Conservation (phyloP, 2,113 vertebrate species). For the Silurus glanis region DNA sequence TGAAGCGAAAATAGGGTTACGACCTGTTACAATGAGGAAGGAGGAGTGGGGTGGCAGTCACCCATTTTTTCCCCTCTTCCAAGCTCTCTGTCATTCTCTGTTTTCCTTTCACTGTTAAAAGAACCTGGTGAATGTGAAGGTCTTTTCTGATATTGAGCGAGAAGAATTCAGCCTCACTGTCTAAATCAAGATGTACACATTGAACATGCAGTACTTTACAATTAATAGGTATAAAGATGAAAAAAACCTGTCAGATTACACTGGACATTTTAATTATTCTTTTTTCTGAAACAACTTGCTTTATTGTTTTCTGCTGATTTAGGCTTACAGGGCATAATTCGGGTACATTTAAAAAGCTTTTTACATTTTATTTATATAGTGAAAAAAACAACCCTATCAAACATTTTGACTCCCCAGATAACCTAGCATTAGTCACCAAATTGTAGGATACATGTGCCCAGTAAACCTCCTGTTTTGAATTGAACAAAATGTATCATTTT, state of each 20-base stretch:
- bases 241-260: neutral
- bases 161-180: neutral
- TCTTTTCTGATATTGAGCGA: constrained; percentile 21
- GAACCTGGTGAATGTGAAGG: constrained; percentile 12
- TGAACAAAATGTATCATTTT: neutral
- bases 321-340: neutral
- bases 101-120: constrained; percentile 5
- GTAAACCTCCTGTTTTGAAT: neutral
- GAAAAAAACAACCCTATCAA: no score
- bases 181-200: neutral
- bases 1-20: constrained; percentile 60
- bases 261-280: neutral
- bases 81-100: neutral
- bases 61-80: neutral
- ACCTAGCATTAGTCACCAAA: neutral
- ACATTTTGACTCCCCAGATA: neutral
- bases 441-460: neutral
- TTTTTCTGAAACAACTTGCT: neutral
- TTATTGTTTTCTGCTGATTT: neutral
- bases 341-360: neutral
- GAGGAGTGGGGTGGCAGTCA: constrained; percentile 60
- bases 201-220: constrained; percentile 11
- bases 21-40: constrained; percentile 58
- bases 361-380: neutral
- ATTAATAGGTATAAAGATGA: neutral